Conservation (phyloP, 2,888 invertebrate species). For the Chelonus formosanus region DNA sequence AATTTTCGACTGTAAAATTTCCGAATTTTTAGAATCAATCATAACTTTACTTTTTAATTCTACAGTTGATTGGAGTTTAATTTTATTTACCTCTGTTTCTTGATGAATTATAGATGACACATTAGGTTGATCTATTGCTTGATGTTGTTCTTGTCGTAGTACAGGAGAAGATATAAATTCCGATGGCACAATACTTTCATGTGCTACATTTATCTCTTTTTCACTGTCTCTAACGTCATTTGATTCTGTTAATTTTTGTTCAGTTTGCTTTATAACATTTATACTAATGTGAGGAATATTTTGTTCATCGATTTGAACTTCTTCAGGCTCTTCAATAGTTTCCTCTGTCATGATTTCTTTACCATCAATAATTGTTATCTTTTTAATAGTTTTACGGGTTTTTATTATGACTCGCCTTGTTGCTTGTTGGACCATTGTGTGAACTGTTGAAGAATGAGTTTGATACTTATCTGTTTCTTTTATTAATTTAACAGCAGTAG, state of each 20-base stretch:
- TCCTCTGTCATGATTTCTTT: conserved; percentile 86
- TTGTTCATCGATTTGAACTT: conserved; percentile 77
- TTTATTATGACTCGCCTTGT: conserved; percentile 80
- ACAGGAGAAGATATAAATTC: no score
- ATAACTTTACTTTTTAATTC: conserved; percentile 35
- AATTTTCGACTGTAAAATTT: conserved; percentile 51
- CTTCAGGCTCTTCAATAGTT: conserved; percentile 84
- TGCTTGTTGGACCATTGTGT: conserved; percentile 84
- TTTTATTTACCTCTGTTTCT: conserved; percentile 49
- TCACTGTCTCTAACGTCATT: conserved; percentile 11
- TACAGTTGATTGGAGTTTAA: conserved; percentile 12
- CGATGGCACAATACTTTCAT: no score
- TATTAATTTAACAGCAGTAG: conserved; percentile 44
- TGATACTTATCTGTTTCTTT: conserved; percentile 51
- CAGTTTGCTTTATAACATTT: conserved; percentile 71
- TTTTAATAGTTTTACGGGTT: conserved; percentile 78
- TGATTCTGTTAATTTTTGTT: conserved; percentile 63
- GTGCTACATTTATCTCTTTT: background rate
- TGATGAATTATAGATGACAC: background rate
- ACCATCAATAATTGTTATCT: conserved; percentile 81
- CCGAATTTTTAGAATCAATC: conserved; percentile 49
- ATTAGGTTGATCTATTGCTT: background rate
- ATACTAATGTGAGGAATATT: conserved; percentile 77
- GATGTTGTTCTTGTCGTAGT: no score
- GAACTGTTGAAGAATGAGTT: conserved; percentile 76